phyloP scores from a whole-genome alignment of 2,888 invertebrate genomes.

The Thumatha senex region DNA sequence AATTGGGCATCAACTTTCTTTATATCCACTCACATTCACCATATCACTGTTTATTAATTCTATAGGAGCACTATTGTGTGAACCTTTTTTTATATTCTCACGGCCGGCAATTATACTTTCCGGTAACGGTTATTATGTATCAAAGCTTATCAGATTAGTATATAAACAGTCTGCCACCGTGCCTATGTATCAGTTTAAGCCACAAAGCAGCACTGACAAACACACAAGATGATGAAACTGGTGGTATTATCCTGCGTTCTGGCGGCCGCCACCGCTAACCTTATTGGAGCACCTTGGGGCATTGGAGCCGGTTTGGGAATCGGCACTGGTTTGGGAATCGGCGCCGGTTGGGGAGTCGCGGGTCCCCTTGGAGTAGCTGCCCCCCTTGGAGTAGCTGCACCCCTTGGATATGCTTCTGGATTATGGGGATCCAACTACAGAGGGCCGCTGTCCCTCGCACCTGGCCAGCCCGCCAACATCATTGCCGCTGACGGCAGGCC shows the following conservation, averaged over 20 bases:
- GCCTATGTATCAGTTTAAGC: background rate
- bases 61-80: too few relatives aligned
- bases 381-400: background rate
- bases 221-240: background rate
- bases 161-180: background rate
- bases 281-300: constrained; percentile 8
- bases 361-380: background rate
- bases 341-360: background rate
- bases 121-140: background rate
- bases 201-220: constrained; percentile 36
- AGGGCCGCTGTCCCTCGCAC: constrained; percentile 71
- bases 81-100: too few relatives aligned
- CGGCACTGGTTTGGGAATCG: background rate
- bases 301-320: constrained; percentile 14
- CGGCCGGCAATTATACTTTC: background rate
- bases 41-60: background rate
- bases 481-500: constrained; percentile 72
- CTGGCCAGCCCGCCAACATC: constrained; percentile 72
- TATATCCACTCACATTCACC: too few relatives aligned
- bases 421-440: constrained; percentile 54
- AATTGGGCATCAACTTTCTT: too few relatives aligned
- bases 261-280: background rate
- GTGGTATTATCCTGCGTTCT: constrained; percentile 1
- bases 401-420: constrained; percentile 5
- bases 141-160: background rate